Evolutionary conservation across 2,797 vertebrate species (phyloP).

Genomic region (Sylvilagus floridanus): DNA sequence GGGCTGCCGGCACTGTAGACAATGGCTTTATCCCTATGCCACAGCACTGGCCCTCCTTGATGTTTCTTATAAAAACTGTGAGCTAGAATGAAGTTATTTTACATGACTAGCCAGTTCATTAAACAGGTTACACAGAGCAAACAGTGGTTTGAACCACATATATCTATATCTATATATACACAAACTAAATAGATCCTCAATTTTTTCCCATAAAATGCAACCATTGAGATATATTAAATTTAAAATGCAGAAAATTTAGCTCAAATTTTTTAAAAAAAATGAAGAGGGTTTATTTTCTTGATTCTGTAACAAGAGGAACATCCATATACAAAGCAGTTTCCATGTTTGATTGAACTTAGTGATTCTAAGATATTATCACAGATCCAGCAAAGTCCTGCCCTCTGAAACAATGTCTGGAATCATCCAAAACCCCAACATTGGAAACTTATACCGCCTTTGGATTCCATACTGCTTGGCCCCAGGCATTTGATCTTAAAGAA

Average conservation of each 20-base stretch:
- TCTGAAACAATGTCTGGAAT: slow-evolving; percentile 45
- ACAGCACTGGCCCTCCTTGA: neutral
- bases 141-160: neutral
- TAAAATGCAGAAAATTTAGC: neutral
- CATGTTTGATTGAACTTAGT: neutral
- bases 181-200: neutral
- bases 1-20: too few species aligned
- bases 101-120: neutral
- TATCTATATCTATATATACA: neutral
- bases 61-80: slow-evolving; percentile 14
- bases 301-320: neutral
- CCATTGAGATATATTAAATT: neutral
- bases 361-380: neutral
- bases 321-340: neutral
- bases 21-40: too few species aligned
- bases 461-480: neutral
- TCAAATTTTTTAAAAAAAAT: slow-evolving; percentile 14
- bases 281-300: neutral
- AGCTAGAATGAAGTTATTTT: neutral
- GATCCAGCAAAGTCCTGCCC: neutral
- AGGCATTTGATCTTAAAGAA: neutral
- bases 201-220: neutral
- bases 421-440: slow-evolving; percentile 39
- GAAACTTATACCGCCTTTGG: slow-evolving; percentile 6
- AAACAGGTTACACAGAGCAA: neutral